These are phyloP conservation scores for Cyprinodon variegatus DNA, from an alignment of 2,113 vertebrate genomes.

Conservation along the genomic window DNA sequence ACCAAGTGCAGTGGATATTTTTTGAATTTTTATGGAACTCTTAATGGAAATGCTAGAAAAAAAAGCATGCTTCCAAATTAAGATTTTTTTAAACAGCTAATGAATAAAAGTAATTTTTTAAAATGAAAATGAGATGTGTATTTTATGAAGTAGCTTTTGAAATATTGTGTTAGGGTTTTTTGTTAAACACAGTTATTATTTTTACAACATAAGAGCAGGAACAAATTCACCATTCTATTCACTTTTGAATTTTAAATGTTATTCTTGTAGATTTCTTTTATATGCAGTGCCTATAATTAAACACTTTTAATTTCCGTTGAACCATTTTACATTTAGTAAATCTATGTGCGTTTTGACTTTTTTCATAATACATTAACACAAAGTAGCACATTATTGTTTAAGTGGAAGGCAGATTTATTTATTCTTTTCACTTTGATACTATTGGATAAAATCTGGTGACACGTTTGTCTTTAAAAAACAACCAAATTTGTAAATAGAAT, in stretches of 20 bases:
- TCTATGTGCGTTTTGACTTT: no score
- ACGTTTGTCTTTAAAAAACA: no score
- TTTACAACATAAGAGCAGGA: neutral
- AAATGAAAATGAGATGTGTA: neutral
- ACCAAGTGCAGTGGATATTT: no score
- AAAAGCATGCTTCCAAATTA: neutral
- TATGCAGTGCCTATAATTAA: neutral
- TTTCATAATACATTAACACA: no score
- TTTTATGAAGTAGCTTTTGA: neutral
- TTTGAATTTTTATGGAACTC: neutral
- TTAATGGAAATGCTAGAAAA: conserved; percentile 3
- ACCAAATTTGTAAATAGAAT: no score
- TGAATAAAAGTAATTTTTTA: neutral
- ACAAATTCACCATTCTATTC: neutral
- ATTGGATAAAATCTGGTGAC: no score
- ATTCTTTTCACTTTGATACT: no score
- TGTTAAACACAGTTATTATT: neutral
- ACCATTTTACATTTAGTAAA: no score
- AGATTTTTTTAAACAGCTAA: neutral
- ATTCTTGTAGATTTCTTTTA: neutral
- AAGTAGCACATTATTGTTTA: no score
- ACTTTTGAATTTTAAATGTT: neutral
- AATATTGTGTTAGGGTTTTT: neutral
- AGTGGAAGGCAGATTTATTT: no score
- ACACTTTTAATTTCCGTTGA: neutral